Evolutionary conservation across 2,888 invertebrate genomes (phyloP).

Genomic region (Hedya salicella): DNA sequence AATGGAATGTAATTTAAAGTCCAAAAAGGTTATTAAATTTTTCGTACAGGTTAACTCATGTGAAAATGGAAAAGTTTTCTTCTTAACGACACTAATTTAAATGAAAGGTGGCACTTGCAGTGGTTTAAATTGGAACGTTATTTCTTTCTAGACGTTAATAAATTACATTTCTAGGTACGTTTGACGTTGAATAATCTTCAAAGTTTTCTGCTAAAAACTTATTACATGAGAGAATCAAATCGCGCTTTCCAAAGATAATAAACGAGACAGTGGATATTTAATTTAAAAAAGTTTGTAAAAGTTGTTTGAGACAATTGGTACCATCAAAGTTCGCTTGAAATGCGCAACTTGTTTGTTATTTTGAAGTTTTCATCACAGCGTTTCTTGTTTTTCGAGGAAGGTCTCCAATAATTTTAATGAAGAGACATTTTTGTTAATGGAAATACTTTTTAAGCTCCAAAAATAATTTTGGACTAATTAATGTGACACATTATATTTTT

Average conservation of each 20-base stretch:
- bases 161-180: background rate
- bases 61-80: conserved; percentile 11
- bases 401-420: no score
- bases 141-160: conserved; percentile 13
- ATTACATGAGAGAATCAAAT: background rate
- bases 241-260: background rate
- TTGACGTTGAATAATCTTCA: background rate
- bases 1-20: background rate
- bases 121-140: background rate
- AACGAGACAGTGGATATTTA: background rate
- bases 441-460: no score
- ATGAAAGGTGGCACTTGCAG: background rate
- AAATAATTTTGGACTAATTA: no score
- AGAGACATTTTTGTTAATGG: no score
- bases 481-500: no score
- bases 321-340: no score
- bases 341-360: no score
- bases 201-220: conserved; percentile 2
- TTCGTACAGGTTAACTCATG: background rate
- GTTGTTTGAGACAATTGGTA: no score
- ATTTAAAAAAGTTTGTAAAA: background rate
- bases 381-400: no score
- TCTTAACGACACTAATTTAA: background rate
- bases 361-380: no score
- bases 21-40: background rate